These are phyloP conservation scores for Dexiosoma caninum DNA, from an alignment of 2,888 invertebrate genomes.

Conservation along the genomic window DNA sequence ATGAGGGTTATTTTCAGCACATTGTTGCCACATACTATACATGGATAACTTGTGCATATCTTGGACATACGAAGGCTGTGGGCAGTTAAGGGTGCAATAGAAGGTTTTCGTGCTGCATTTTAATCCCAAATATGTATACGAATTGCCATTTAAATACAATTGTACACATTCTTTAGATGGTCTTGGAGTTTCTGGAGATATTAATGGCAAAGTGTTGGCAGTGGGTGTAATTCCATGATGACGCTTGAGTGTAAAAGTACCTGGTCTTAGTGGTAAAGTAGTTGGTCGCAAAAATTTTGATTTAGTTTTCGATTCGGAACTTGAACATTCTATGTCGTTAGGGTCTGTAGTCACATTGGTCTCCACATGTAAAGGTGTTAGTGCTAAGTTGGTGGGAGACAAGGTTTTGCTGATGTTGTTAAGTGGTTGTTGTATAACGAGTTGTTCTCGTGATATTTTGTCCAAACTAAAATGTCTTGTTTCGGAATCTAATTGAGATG, in stretches of 20 bases:
- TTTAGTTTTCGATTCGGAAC: conserved; percentile 62
- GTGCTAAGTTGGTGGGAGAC: conserved; percentile 49
- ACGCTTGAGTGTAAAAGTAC: conserved; percentile 88
- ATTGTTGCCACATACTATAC: conserved; percentile 97
- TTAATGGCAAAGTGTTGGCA: conserved; percentile 88
- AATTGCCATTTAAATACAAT: conserved; percentile 92
- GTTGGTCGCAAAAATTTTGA: conserved; percentile 88
- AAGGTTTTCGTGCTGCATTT: conserved; percentile 94
- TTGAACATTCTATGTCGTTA: conserved; percentile 76
- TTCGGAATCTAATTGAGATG: conserved; percentile 66
- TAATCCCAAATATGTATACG: conserved; percentile 92
- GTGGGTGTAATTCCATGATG: conserved; percentile 90
- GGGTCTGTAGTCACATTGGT: conserved; percentile 69
- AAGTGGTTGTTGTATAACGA: conserved; percentile 56
- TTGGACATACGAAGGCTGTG: conserved; percentile 96
- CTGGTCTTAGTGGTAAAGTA: conserved; percentile 89
- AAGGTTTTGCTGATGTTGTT: conserved; percentile 42
- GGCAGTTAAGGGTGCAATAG: conserved; percentile 94
- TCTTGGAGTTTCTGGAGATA: conserved; percentile 94
- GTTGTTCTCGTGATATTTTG: conserved; percentile 66
- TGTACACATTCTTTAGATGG: conserved; percentile 94
- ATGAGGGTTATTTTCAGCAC: conserved; percentile 84
- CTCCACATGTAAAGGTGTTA: conserved; percentile 75
- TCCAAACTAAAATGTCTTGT: conserved; percentile 76
- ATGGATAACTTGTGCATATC: conserved; percentile 94